Evolutionary conservation across 2,888 invertebrate species (phyloP).

Genomic region (Apodemia duryi): DNA sequence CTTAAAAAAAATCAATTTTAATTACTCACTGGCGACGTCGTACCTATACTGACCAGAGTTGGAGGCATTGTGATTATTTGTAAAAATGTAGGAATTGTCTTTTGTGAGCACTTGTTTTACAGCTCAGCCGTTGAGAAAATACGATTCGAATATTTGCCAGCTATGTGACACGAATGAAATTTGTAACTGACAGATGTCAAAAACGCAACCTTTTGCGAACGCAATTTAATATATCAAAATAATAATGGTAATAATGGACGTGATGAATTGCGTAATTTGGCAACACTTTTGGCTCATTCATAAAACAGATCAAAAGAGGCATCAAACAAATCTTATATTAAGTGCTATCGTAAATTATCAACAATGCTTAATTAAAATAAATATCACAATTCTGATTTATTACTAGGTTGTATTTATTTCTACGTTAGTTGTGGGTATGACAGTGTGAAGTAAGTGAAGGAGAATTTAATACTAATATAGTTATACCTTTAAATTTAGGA

Average conservation of each 20-base stretch:
- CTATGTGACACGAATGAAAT: no score
- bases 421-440: constrained; percentile 39
- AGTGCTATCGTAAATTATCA: constrained; percentile 20
- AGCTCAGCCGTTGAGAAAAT: constrained; percentile 15
- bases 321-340: constrained; percentile 15
- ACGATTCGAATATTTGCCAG: constrained; percentile 31
- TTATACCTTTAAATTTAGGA: constrained; percentile 18
- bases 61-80: constrained; percentile 35
- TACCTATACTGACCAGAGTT: no score
- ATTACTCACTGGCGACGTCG: no score
- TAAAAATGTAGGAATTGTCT: constrained; percentile 58
- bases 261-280: constrained; percentile 62
- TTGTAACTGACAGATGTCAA: no score
- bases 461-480: constrained; percentile 8
- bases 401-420: constrained; percentile 41
- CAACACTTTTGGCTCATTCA: constrained; percentile 71
- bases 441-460: constrained; percentile 5
- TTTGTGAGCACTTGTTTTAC: constrained; percentile 61
- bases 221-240: constrained; percentile 28
- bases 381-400: constrained; percentile 64
- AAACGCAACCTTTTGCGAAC: no score
- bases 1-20: no score
- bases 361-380: constrained; percentile 39
- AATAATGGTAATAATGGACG: constrained; percentile 46
- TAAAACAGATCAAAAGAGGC: constrained; percentile 46